Conservation (phyloP, 2,797 vertebrate species). For the Neoniphon sammara region DNA sequence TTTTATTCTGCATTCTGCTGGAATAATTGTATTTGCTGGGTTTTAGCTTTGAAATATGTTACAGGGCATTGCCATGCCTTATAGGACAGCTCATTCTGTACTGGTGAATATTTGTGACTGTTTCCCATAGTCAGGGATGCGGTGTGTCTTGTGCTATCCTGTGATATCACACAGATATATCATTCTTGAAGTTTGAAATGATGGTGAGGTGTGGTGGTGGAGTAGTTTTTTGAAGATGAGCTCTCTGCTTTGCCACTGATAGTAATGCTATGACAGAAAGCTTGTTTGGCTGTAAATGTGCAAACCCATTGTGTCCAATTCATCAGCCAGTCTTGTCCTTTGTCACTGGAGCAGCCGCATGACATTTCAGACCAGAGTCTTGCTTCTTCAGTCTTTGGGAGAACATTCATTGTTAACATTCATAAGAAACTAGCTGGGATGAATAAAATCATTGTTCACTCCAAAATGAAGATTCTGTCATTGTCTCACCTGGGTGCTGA, state of each 20-base stretch:
- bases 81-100: neutral
- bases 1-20: constrained; percentile 20
- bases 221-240: neutral
- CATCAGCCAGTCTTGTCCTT: neutral
- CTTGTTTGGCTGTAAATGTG: neutral
- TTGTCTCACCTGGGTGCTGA: too few species aligned
- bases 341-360: neutral
- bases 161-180: neutral
- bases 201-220: neutral
- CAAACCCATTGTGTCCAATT: constrained; percentile 1
- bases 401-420: neutral
- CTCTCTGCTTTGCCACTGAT: neutral
- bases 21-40: neutral
- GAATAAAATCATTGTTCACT: too few species aligned
- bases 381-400: neutral
- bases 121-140: too few species aligned
- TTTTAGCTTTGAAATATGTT: neutral
- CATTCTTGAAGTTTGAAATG: neutral
- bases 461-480: too few species aligned
- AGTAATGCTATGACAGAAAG: neutral
- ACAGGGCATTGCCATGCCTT: neutral
- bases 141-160: neutral
- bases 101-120: neutral
- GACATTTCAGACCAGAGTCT: neutral
- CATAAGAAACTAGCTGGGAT: neutral